Evolutionary conservation across 1,140 invertebrate genomes (phyloP), one percentile per base, ranked within the genome.

Genomic region (Kradibia gibbosae): DNA sequence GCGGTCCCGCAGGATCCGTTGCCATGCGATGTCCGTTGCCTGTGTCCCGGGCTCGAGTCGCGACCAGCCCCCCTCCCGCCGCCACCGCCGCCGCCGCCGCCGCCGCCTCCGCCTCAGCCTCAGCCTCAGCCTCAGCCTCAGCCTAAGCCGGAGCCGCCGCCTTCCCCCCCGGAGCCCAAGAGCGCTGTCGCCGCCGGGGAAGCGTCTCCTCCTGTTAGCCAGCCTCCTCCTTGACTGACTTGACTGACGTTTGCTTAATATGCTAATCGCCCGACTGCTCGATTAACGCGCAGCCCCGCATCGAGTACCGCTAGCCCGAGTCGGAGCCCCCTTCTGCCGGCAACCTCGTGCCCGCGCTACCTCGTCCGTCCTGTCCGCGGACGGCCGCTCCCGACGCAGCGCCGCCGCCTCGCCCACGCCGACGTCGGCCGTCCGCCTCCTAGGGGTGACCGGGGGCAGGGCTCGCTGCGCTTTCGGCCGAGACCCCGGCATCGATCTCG

Each of bases 21-120:
- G 87, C 86, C 87, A 87, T 82, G 78, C 53, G 76, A 70, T 70
- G 73, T 76, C 83, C 25, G n/a, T n/a, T n/a, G 20, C 31, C 20
- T 20, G 36, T 65, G 36, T 53, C 50, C 50, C 50, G 50, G 50
- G 15, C 20, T 53, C 50, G 50, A 3, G 13, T 53, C 15, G n/a
- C 50, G 5, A 5, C 42, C 42, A 45, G 50, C 15, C 10, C 50
- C 50, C 3, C 15, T 11, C 50, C 10, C 50, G 20, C 50, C 50
- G n/a, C n/a, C n/a, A n/a, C n/a, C n/a, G n/a, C n/a, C n/a, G n/a
- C n/a, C n/a, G n/a, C n/a, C n/a, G n/a, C n/a, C n/a, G n/a, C n/a
- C n/a, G n/a, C n/a, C n/a, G n/a, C n/a, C n/a, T n/a, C n/a, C n/a
- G n/a, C n/a, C n/a, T n/a, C n/a, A n/a, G n/a, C n/a, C n/a, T n/a